Evolutionary conservation across 2,797 vertebrate genomes (phyloP), one percentile per base, ranked within the genome.

Genomic region (Eutrigla gurnardus): DNA sequence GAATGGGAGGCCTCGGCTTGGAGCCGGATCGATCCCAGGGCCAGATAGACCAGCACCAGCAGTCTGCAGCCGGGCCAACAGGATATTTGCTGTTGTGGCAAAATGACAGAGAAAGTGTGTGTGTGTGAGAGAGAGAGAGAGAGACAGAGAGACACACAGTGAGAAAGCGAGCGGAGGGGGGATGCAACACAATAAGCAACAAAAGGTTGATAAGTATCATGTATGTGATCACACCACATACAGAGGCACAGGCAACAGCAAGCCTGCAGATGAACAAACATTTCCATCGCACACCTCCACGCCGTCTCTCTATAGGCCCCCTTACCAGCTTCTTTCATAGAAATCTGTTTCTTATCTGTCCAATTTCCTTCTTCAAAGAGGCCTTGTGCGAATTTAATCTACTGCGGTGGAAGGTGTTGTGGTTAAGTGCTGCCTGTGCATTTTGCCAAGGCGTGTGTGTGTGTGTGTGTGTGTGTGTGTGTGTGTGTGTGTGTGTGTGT

Each of bases 81-180:
- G 97, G 97, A 98, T 98, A 98, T 98, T 98, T 98, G 97, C 97
- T 97, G 97, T 94, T 95, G 91, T 95, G 92, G 94, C 92, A 92
- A 93, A 94, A 94, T 93, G 90, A 90, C 89, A 89, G 88, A 85
- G 84, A 89, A 83, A 77, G 74, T 82, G 86, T 80, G 82, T 73
- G 85, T 71, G 70, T 74, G 69, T 82, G 78, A 81, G 66, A 73
- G 70, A 88, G 79, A 80, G 70, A 78, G 73, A 78, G 35, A 43
- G 77, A 80, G 75, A n/a, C n/a, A 7, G 32, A 37, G 35, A 11
- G 33, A 54, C 3, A 7, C 25, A 54, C 32, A 35, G 53, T 15
- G 53, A 35, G 32, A 35, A 11, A 36, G 35, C 33, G 5, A 17
- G 53, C 33, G 9, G 45, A 42, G 74, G 69, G 52, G 45, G 64